Conservation (phyloP, 53 echinoderm and acorn worm genomes). For the Zoroaster sp. region DNA sequence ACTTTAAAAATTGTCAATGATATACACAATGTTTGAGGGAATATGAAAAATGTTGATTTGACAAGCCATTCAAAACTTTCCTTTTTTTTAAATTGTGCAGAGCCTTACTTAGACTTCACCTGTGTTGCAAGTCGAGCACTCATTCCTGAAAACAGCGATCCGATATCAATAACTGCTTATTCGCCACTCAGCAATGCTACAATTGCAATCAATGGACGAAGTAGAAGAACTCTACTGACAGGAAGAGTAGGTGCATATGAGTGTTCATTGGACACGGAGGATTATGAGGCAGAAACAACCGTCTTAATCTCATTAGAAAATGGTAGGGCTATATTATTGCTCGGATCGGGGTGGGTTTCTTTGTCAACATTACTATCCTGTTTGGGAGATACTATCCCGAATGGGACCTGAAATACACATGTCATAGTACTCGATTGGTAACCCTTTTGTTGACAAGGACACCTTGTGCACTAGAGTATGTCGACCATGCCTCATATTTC, state of each 20-base stretch:
- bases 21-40: no score
- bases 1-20: no score
- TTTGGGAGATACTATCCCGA: neutral
- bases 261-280: constrained; percentile 10
- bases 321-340: neutral
- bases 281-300: neutral
- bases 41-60: no score
- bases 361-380: no score
- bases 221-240: neutral
- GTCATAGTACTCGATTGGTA: neutral
- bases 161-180: neutral
- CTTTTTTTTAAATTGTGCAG: neutral
- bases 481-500: neutral
- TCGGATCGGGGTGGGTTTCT: neutral
- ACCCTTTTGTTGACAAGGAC: neutral
- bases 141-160: neutral
- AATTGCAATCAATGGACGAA: neutral
- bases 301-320: constrained; percentile 13
- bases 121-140: constrained; percentile 44
- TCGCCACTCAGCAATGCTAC: constrained; percentile 6
- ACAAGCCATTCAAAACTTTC: neutral
- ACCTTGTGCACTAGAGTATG: neutral
- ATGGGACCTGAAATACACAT: neutral
- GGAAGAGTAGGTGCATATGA: neutral
- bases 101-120: constrained; percentile 39